Evolutionary conservation across 2,797 vertebrate species (phyloP), one percentile per base, ranked within the genome.

Genomic region (Philypnodon macrostomus): DNA sequence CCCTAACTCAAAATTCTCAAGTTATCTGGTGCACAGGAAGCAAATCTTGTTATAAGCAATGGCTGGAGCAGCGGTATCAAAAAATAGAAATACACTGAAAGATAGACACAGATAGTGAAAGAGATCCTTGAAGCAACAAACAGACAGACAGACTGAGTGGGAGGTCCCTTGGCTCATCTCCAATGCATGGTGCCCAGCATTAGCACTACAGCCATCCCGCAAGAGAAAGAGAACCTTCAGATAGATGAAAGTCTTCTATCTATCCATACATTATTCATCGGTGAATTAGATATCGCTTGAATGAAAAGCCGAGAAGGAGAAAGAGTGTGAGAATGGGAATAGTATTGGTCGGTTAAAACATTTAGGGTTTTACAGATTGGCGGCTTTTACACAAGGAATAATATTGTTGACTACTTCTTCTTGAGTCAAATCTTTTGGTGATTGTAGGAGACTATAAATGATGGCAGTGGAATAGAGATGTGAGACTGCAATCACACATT

Each of bases 211-310:
- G 78, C 77, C 74, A 70, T 73, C 70, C 79, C 24, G 41, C 67
- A 74, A 80, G 57, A 81, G 61, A 82, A 74, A 75, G 61, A 70
- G 61, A 85, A 80, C 71, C 84, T 72, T 57, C n/a, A n/a, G 54
- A 70, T 64, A 79, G 77, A 89, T 89, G 81, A 85, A 87, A 88
- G 85, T 82, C 84, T 67, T 66, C 77, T 30, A 58, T 81, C 77
- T 63, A 66, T 74, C 70, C 77, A 91, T 90, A 80, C 85, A 91
- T 91, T 89, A 91, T 91, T 91, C 84, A 91, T 89, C 23, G 51
- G 57, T 65, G 85, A 89, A 89, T 90, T 90, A 88, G 75, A 88
- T 85, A 73, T 79, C 26, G 83, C 68, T 67, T 83, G 84, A 82
- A 81, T 81, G 68, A 77, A 78, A 69, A 47, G 48, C 64, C 49